phyloP scores from a whole-genome alignment of 2,888 invertebrate genomes.

The Xylota segnis region DNA sequence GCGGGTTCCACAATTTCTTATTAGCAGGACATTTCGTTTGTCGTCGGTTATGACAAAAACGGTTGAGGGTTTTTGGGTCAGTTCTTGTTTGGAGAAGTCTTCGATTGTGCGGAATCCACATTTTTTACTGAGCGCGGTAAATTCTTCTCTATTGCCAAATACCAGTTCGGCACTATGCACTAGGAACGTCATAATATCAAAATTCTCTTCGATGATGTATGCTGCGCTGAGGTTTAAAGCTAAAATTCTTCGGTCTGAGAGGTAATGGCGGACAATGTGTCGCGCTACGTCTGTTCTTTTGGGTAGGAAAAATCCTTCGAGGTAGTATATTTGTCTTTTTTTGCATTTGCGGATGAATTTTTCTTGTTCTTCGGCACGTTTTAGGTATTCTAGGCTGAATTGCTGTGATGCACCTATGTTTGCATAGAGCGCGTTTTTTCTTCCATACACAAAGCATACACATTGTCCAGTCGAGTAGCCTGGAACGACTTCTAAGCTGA shows the following conservation, averaged over 20 bases:
- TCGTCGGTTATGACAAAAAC: slow-evolving; percentile 89
- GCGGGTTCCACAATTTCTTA: slow-evolving; percentile 81
- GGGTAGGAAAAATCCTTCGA: slow-evolving; percentile 87
- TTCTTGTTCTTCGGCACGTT: slow-evolving; percentile 77
- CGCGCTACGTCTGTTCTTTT: slow-evolving; percentile 84
- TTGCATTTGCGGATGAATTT: slow-evolving; percentile 80
- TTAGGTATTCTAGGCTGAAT: slow-evolving; percentile 82
- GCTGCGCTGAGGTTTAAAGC: slow-evolving; percentile 86
- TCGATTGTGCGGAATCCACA: slow-evolving; percentile 74
- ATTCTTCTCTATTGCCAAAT: slow-evolving; percentile 87
- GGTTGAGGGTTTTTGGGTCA: slow-evolving; percentile 81
- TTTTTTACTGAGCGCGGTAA: slow-evolving; percentile 83
- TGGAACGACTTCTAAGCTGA: slow-evolving; percentile 81
- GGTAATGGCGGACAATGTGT: slow-evolving; percentile 84
- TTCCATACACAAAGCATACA: slow-evolving; percentile 85
- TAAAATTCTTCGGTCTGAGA: slow-evolving; percentile 83
- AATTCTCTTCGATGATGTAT: slow-evolving; percentile 85
- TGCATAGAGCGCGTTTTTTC: slow-evolving; percentile 85
- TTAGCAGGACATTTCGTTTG: slow-evolving; percentile 85
- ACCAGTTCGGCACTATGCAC: slow-evolving; percentile 85
- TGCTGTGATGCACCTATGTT: slow-evolving; percentile 86
- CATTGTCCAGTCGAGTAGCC: slow-evolving; percentile 85
- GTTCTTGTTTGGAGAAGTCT: slow-evolving; percentile 78
- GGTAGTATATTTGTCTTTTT: slow-evolving; percentile 84
- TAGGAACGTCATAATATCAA: slow-evolving; percentile 84